Evolutionary conservation across 2,113 vertebrate genomes (phyloP).

Genomic region (Xenopus tropicalis): DNA sequence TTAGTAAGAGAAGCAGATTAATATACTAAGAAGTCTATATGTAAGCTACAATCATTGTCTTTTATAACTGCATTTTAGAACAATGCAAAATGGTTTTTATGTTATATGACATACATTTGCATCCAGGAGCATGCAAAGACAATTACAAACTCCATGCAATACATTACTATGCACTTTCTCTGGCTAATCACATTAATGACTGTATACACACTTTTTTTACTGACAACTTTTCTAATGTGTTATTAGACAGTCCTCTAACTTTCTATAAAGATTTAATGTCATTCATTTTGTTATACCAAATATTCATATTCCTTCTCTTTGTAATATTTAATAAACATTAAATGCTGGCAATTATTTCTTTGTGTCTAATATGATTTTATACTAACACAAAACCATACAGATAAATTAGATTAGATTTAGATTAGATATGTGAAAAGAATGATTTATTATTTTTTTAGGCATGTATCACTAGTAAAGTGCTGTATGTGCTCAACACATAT

Average conservation of each 20-base stretch:
- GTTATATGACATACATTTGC: background rate
- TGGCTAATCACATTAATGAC: constrained; percentile 49
- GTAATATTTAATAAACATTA: constrained; percentile 48
- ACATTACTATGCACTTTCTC: constrained; percentile 54
- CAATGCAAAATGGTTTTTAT: too few species aligned
- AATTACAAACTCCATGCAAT: constrained; percentile 44
- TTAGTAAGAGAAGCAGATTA: too few species aligned
- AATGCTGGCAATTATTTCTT: background rate
- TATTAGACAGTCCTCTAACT: constrained; percentile 46
- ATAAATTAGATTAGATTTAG: too few species aligned
- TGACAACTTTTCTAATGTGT: constrained; percentile 30
- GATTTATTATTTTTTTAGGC: too few species aligned
- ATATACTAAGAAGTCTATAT: too few species aligned
- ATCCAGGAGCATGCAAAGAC: background rate
- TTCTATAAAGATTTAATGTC: constrained; percentile 47
- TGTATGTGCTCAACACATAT: too few species aligned
- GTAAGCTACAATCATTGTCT: too few species aligned
- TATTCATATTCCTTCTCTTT: constrained; percentile 57
- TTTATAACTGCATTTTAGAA: too few species aligned
- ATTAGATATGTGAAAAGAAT: too few species aligned
- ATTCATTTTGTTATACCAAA: constrained; percentile 54
- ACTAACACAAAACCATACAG: too few species aligned
- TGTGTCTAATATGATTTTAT: too few species aligned
- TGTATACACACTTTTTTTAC: constrained; percentile 58
- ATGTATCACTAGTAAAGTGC: too few species aligned